phyloP scores from a whole-genome alignment of 2,797 vertebrate genomes.

The Eurystomus glaucurus region DNA sequence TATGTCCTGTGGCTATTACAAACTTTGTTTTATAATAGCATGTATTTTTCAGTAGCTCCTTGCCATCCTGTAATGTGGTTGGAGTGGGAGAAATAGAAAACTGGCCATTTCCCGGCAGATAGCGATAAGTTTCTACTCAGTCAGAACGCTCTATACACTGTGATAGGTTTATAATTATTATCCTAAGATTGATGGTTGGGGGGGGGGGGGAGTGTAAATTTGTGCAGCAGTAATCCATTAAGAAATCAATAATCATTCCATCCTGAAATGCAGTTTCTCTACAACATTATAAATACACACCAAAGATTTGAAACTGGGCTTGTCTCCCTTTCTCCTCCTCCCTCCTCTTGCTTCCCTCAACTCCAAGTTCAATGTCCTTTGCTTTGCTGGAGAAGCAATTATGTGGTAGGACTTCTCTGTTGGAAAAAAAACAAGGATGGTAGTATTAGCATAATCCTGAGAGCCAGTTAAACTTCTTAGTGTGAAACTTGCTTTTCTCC shows the following conservation, averaged over 20 bases:
- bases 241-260: conserved; percentile 87
- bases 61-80: conserved; percentile 75
- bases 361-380: conserved; percentile 29
- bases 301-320: conserved; percentile 55
- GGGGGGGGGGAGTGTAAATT: conserved; percentile 82
- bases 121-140: conserved; percentile 79
- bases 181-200: conserved; percentile 82
- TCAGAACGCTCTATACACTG: conserved; percentile 74
- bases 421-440: neutral
- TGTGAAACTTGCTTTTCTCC: neutral
- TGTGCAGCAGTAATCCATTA: conserved; percentile 87
- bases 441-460: neutral
- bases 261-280: conserved; percentile 81
- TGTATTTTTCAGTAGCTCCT: conserved; percentile 74
- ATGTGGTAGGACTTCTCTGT: neutral
- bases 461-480: neutral
- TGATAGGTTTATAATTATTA: conserved; percentile 87
- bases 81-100: conserved; percentile 79
- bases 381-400: conserved; percentile 40
- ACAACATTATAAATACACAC: conserved; percentile 77
- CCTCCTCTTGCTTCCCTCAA: conserved; percentile 27
- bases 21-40: conserved; percentile 67
- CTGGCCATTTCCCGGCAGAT: conserved; percentile 84
- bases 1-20: conserved; percentile 55
- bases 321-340: neutral